Base-by-base conservation (phyloP, 2,888 invertebrate genomes). In the Sesia apiformis region DNA sequence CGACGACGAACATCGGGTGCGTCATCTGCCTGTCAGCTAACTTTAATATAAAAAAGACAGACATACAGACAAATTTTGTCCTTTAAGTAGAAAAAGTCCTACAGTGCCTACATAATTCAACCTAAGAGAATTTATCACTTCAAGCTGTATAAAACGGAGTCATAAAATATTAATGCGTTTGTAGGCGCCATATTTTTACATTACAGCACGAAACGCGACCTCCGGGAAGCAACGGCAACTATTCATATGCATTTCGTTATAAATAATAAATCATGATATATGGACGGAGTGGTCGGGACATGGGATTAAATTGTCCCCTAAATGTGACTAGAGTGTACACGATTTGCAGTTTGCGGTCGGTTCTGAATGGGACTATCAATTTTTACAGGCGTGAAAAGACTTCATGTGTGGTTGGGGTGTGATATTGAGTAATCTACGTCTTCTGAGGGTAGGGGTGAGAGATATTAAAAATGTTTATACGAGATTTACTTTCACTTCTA, bases 81-180 rank as follows among this genome's bases (percentile, higher is more conserved):
- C 23, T 2, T 23, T 23, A 23, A 23, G 23, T 23, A 23, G 23
- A 23, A 23, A 23, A 23, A 23, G 23, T 23, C 2, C 23, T 23
- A 23, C 23, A 23, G 23, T 23, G 23, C 1, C 2, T 23, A 23
- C 23, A 23, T 23, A 23, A 23, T 23, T 23, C 23, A 23, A 23
- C 23, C 23, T 52, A 52, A 52, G 43, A 40, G 40, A 52, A 65
- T 68, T 67, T 69, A 66, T 66, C 58, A 60, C 58, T 59, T 62
- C 60, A 56, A 55, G 52, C 55, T 49, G 57, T 61, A 66, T 67
- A 67, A 66, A 66, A 56, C 58, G 58, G 57, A 40, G 55, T 57
- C 60, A 64, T 75, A 63, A 71, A 76, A 75, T 75, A 75, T 78
- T 71, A 70, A 76, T 62, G 56, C 55, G 57, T 56, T 56, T 51